Conservation (phyloP, 2,113 vertebrate species). For the Abramis brama region DNA sequence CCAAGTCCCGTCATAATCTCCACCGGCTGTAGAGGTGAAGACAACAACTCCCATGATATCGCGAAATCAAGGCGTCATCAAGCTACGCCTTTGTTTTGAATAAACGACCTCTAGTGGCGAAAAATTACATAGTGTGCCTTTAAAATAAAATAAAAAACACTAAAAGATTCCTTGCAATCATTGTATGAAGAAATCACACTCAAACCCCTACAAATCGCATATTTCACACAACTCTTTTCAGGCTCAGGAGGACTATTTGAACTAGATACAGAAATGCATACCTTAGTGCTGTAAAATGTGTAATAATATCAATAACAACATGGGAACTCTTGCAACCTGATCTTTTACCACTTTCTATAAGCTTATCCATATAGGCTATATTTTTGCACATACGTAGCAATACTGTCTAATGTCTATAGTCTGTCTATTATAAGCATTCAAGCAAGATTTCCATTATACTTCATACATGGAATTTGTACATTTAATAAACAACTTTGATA, state of each 20-base stretch:
- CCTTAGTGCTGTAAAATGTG: neutral
- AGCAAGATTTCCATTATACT: neutral
- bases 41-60: no score
- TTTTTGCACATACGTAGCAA: neutral
- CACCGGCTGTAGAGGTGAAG: no score
- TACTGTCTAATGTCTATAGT: neutral
- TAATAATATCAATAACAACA: neutral
- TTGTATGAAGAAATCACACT: neutral
- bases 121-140: no score
- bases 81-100: no score
- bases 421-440: neutral
- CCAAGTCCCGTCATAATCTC: no score
- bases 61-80: no score
- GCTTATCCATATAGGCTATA: neutral
- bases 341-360: neutral
- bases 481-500: neutral
- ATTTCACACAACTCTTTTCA: neutral
- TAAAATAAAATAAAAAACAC: no score
- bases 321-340: neutral
- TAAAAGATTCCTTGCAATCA: neutral
- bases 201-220: neutral
- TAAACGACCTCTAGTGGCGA: no score
- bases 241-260: neutral
- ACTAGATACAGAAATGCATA: neutral
- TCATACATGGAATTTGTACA: neutral